Conservation (phyloP, 1,140 invertebrate species). For the Drosophila sproati region DNA sequence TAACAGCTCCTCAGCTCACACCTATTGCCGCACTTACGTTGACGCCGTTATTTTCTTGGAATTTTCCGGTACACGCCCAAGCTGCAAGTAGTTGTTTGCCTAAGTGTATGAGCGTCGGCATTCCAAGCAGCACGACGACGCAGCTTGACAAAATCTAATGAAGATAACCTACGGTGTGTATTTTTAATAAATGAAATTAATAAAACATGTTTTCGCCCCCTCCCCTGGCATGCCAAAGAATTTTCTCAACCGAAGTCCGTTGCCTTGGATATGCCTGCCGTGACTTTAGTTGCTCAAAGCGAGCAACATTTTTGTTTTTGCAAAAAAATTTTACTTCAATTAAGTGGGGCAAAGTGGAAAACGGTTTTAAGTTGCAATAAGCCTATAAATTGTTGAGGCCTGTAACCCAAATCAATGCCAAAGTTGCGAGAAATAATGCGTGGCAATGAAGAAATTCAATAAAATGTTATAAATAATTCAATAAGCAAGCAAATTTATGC, state of each 20-base stretch:
- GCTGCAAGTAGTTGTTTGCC: constrained; percentile 19
- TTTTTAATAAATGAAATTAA: constrained; percentile 76
- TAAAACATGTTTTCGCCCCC: constrained; percentile 60
- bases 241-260: neutral
- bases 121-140: constrained; percentile 15
- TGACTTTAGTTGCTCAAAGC: constrained; percentile 2
- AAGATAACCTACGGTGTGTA: constrained; percentile 52
- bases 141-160: constrained; percentile 54
- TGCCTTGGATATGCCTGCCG: constrained; percentile 2
- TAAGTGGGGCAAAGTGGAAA: constrained; percentile 45
- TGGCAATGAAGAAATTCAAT: constrained; percentile 68
- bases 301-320: constrained; percentile 17
- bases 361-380: constrained; percentile 24
- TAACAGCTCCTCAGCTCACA: constrained; percentile 11
- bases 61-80: constrained; percentile 33
- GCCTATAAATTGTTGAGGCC: constrained; percentile 23
- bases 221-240: constrained; percentile 1
- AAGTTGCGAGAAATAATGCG: constrained; percentile 50
- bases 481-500: constrained; percentile 64
- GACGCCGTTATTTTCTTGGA: constrained; percentile 36
- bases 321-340: constrained; percentile 46
- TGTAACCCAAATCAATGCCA: constrained; percentile 68
- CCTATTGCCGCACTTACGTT: constrained; percentile 10
- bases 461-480: constrained; percentile 79
- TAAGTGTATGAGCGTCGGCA: constrained; percentile 13